Percentiles rank a stretch among this genome's conserved stretches.
phyloP scores from a whole-genome alignment of 2,797 vertebrate genomes.

The Melanotaenia maccullochi region DNA sequence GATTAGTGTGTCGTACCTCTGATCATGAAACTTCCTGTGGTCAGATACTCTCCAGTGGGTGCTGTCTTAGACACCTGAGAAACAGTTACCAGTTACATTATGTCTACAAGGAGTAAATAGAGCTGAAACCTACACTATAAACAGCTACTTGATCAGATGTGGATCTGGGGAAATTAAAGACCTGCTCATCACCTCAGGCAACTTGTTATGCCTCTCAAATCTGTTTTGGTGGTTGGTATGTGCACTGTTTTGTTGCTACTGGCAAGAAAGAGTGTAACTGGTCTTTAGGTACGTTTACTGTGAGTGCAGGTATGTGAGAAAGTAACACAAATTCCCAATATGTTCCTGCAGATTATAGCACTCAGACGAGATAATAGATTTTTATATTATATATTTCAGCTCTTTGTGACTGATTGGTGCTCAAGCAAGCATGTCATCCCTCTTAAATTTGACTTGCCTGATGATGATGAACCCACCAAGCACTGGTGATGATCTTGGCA shows the following conservation, averaged over 20 bases:
- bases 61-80: slow-evolving; percentile 96
- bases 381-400: background rate
- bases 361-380: background rate
- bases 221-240: background rate
- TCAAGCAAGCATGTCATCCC: background rate
- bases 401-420: background rate
- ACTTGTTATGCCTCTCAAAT: background rate
- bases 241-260: background rate
- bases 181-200: background rate
- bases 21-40: slow-evolving; percentile 99
- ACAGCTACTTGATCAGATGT: background rate
- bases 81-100: background rate
- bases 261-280: background rate
- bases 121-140: background rate
- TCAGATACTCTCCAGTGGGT: slow-evolving; percentile 97
- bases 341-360: background rate
- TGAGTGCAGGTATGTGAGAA: no score
- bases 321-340: no score
- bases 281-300: background rate
- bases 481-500: slow-evolving; percentile 95
- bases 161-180: background rate
- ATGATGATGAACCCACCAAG: slow-evolving; percentile 98
- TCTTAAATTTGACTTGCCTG: slow-evolving; percentile 84
- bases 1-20: slow-evolving; percentile 84
- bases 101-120: background rate